Evolutionary conservation across 1,140 invertebrate genomes (phyloP).

Genomic region (Dendroctonus valens): DNA sequence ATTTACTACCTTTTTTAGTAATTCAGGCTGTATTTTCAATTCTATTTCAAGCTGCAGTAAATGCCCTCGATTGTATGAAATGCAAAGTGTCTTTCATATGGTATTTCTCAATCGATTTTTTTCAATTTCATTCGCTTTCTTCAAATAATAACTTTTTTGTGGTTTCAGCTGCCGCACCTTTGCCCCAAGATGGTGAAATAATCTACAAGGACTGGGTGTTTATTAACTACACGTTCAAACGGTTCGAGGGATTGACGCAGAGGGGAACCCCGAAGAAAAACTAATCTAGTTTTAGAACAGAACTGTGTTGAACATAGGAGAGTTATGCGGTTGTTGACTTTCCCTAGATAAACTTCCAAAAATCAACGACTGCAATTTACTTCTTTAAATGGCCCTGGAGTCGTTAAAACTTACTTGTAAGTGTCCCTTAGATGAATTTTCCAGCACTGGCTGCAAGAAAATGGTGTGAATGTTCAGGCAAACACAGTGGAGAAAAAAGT

Average conservation of each 20-base stretch:
- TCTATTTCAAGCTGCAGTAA: too few relatives aligned
- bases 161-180: slow-evolving; percentile 75
- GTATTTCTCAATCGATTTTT: not conserved
- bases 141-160: slow-evolving; percentile 16
- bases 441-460: too few relatives aligned
- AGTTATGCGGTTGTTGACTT: not conserved
- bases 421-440: slow-evolving; percentile 3
- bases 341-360: not conserved
- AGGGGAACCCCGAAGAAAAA: slow-evolving; percentile 77
- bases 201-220: slow-evolving; percentile 98
- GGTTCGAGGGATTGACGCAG: slow-evolving; percentile 95
- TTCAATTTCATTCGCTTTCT: not conserved
- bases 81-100: not conserved
- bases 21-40: too few relatives aligned
- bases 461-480: too few relatives aligned
- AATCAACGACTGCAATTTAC: slow-evolving; percentile 13
- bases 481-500: too few relatives aligned
- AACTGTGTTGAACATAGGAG: not conserved
- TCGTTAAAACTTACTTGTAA: slow-evolving; percentile 7
- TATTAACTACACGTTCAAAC: slow-evolving; percentile 99
- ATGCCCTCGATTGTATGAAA: not conserved
- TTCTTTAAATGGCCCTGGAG: slow-evolving; percentile 14
- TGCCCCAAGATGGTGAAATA: slow-evolving; percentile 78
- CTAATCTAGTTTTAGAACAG: slow-evolving; percentile 49
- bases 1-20: too few relatives aligned